These are phyloP conservation scores for Cephalopachus bancanus DNA, from an alignment of 2,797 vertebrate genomes.

Conservation along the genomic window DNA sequence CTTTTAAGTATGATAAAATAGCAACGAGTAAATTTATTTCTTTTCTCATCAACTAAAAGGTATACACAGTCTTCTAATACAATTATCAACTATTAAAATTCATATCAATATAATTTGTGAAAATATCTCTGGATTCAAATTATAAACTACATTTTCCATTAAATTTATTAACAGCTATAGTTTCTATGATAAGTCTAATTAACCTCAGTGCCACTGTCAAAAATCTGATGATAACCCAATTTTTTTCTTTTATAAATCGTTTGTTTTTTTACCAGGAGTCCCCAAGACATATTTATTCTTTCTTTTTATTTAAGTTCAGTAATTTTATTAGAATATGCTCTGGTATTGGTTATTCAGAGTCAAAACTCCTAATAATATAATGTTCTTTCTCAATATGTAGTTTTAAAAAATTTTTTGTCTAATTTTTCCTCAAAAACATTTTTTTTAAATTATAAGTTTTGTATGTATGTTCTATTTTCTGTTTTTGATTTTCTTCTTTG, in stretches of 20 bases:
- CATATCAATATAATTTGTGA: background rate
- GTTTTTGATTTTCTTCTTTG: background rate
- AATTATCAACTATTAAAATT: slow-evolving; percentile 10
- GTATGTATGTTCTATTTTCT: background rate
- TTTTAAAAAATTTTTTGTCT: background rate
- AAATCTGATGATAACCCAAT: background rate
- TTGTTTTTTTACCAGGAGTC: background rate
- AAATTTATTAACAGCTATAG: background rate
- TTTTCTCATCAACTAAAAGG: background rate
- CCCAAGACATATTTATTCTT: background rate
- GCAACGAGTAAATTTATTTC: background rate
- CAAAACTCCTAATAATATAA: background rate
- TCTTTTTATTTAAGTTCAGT: background rate
- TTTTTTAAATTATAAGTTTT: background rate
- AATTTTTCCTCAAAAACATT: background rate
- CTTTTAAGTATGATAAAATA: background rate
- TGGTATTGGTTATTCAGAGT: background rate
- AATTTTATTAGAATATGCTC: background rate
- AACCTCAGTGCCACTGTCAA: background rate
- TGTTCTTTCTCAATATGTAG: background rate
- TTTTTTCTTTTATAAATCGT: background rate
- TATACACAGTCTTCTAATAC: background rate
- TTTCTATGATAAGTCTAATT: background rate
- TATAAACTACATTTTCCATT: background rate
- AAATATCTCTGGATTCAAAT: background rate